Base-by-base conservation (phyloP, 2,113 vertebrate species). In the Ameiurus melas region DNA sequence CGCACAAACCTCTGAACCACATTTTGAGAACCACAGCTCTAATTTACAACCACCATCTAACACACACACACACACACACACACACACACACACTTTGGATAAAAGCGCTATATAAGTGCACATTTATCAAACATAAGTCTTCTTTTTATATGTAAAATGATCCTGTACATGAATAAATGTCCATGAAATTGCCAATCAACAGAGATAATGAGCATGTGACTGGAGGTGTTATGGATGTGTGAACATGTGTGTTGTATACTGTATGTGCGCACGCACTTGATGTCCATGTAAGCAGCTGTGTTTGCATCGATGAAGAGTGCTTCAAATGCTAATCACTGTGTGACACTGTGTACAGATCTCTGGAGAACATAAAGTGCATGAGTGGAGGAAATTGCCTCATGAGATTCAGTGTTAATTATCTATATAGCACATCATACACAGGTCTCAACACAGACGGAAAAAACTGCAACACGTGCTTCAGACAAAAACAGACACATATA, bases 201-300 rank as follows among this genome's bases (percentile, higher is more conserved):
- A 51, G 80, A 43, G 70, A 36, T 82, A 84, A 73, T 12, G 78
- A 83, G 75, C 25, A 66, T 73, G 62, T 43, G 47, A 68, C 47
- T 84, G n/a, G 58, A 39, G 64, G 88, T 73, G 53, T 58, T 30
- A 58, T 36, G 88, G 85, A 83, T 80, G 53, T 71, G 70, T n/a
- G 71, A 14, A 62, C 36, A 60, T 58, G 64, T 73, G 78, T 83
- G 60, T 25, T 83, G 60, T 25, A 20, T 64, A 68, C 17, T 55
- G 47, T 51, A 55, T 55, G 55, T 17, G 30, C 33, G 66, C 30
- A 5, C 33, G 16, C 68, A 43, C 27, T 75, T 43, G n/a, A 51
- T 53, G 73, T 73, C 57, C 77, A 68, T 60, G 17, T 51, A 70
- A 27, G 55, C 85, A 84, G 84, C 73, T 68, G 89, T 53, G 43